Conservation (phyloP, 2,888 invertebrate genomes). For the Caenorhabditis becei region DNA sequence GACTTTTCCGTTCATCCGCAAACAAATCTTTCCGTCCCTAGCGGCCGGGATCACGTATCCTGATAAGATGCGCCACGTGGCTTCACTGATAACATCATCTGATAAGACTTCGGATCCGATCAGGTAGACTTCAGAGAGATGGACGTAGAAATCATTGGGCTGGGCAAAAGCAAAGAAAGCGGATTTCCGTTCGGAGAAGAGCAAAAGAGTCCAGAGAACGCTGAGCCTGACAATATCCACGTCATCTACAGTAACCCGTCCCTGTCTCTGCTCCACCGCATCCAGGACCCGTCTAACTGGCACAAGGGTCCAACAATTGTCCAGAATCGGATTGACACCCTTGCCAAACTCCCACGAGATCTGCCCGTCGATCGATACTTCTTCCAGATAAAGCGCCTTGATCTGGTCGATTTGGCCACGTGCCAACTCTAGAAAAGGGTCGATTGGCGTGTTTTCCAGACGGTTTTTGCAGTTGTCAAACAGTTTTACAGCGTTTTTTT, state of each 20-base stretch:
- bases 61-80: conserved; percentile 60
- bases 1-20: conserved; percentile 68
- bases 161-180: conserved; percentile 69
- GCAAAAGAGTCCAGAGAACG: conserved; percentile 75
- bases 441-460: conserved; percentile 8
- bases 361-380: conserved; percentile 62
- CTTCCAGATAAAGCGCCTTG: conserved; percentile 76
- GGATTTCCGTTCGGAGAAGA: conserved; percentile 64
- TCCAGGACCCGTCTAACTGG: conserved; percentile 75
- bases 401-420: conserved; percentile 74
- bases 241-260: conserved; percentile 69
- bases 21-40: conserved; percentile 60
- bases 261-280: conserved; percentile 61
- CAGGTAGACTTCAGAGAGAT: conserved; percentile 44
- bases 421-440: conserved; percentile 68
- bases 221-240: conserved; percentile 76
- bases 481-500: conserved; percentile 72
- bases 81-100: conserved; percentile 66
- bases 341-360: conserved; percentile 68
- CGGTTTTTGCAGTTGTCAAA: conserved; percentile 73
- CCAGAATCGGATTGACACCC: conserved; percentile 75
- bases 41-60: conserved; percentile 65
- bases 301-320: conserved; percentile 76
- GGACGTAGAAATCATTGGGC: conserved; percentile 72
- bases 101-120: conserved; percentile 67